phyloP scores from a whole-genome alignment of 2,113 vertebrate genomes.

The Cynopterus brachyotis region DNA sequence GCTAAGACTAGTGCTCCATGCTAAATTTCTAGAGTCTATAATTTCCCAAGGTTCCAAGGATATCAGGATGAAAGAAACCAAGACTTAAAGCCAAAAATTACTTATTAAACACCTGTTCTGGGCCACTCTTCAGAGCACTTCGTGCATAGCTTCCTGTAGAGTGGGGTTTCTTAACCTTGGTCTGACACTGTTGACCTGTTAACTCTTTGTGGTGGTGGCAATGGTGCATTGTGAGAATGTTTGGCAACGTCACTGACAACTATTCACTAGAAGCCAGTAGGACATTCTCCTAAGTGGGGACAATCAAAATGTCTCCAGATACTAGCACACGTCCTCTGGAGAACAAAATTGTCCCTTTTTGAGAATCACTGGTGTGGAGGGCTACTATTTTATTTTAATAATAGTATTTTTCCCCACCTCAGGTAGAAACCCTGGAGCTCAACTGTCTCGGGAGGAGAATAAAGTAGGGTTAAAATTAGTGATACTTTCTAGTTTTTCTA shows the following conservation, averaged over 20 bases:
- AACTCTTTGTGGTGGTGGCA: background rate
- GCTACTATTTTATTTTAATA: background rate
- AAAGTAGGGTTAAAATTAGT: background rate
- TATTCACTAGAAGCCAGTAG: background rate
- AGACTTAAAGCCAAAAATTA: background rate
- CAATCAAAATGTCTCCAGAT: background rate
- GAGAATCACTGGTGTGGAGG: background rate
- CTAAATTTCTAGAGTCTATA: background rate
- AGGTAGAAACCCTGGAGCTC: background rate
- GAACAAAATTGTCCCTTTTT: background rate
- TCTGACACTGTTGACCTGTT: background rate
- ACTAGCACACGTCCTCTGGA: background rate
- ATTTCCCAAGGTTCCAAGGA: background rate
- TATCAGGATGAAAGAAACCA: background rate
- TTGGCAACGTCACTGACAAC: background rate
- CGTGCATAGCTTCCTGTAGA: rapidly evolving
- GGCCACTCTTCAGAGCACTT: background rate
- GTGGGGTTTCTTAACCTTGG: background rate
- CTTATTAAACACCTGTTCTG: background rate
- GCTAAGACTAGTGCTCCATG: rapidly evolving
- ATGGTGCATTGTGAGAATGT: too few species aligned
- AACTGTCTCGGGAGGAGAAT: background rate
- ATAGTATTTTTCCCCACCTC: background rate
- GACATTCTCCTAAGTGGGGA: background rate
- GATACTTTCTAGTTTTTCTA: background rate